Conservation (phyloP, 2,888 invertebrate genomes). For the Drosophila atroscutellata region DNA sequence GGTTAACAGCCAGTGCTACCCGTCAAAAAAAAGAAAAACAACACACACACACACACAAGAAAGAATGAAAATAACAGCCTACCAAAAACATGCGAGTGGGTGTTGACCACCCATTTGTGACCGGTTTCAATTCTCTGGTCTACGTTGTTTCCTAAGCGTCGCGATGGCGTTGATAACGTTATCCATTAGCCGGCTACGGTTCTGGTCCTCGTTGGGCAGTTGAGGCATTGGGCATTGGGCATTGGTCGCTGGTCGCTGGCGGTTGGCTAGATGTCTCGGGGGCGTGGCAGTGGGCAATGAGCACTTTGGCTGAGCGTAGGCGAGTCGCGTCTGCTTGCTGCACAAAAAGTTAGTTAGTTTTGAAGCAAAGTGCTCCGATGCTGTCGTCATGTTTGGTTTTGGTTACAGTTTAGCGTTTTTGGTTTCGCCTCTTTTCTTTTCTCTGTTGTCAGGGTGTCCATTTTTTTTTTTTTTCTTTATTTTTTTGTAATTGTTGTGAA, state of each 20-base stretch:
- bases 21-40: background rate
- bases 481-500: conserved; percentile 26
- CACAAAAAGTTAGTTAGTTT: conserved; percentile 62
- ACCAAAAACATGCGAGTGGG: conserved; percentile 14
- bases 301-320: conserved; percentile 36
- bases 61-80: conserved; percentile 7
- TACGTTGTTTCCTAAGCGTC: conserved; percentile 45
- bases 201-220: conserved; percentile 13
- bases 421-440: conserved; percentile 3
- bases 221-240: conserved; percentile 7
- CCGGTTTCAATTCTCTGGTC: conserved; percentile 15
- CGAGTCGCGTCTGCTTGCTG: conserved; percentile 12
- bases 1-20: conserved; percentile 57
- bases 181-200: conserved; percentile 57
- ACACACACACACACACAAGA: background rate
- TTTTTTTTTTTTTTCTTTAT: background rate
- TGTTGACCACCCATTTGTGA: background rate
- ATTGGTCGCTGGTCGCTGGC: background rate
- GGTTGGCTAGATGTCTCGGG: background rate
- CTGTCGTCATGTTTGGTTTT: conserved; percentile 51
- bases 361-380: conserved; percentile 54
- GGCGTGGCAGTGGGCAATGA: conserved; percentile 32
- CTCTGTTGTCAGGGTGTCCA: background rate
- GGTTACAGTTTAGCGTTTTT: conserved; percentile 33
- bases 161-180: conserved; percentile 70